Percentiles rank a stretch among this genome's conserved stretches.
phyloP scores from a whole-genome alignment of 1,140 invertebrate genomes.

The Drosophila mayri region DNA sequence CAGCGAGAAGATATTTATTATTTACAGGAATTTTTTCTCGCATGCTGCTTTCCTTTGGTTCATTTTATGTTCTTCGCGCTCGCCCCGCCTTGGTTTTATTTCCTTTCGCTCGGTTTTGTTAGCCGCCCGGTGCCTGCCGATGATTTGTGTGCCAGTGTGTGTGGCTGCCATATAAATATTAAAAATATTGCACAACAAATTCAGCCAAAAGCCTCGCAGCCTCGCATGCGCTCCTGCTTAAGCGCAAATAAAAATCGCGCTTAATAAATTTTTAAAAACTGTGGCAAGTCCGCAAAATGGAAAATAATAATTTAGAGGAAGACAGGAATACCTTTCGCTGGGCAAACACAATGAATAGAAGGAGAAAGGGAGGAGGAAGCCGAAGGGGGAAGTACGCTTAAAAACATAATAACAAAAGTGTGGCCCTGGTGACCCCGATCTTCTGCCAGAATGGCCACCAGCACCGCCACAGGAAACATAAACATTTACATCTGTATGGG shows the following conservation, averaged over 20 bases:
- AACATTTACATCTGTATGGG: constrained; percentile 77
- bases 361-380: background rate
- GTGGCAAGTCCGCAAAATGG: constrained; percentile 67
- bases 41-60: constrained; percentile 57
- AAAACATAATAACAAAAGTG: constrained; percentile 75
- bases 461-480: constrained; percentile 67
- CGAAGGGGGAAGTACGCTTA: constrained; percentile 37
- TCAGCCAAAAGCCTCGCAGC: constrained; percentile 12
- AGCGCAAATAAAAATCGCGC: constrained; percentile 62
- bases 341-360: constrained; percentile 18
- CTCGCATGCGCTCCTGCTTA: constrained; percentile 35
- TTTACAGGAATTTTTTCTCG: constrained; percentile 77
- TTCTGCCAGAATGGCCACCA: constrained; percentile 23
- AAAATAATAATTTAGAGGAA: constrained; percentile 71
- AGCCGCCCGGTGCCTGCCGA: constrained; percentile 62
- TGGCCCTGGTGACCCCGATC: constrained; percentile 48
- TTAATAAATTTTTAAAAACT: constrained; percentile 82
- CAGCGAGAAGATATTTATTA: constrained; percentile 71
- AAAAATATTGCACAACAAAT: constrained; percentile 80
- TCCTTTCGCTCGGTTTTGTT: constrained; percentile 48
- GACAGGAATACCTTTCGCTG: constrained; percentile 26
- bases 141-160: constrained; percentile 78
- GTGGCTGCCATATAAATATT: constrained; percentile 79
- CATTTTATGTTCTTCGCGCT: constrained; percentile 42
- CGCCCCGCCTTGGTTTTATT: constrained; percentile 32